These are phyloP conservation scores for Oreortyx pictus DNA, from an alignment of 2,797 vertebrate genomes.

Conservation along the genomic window DNA sequence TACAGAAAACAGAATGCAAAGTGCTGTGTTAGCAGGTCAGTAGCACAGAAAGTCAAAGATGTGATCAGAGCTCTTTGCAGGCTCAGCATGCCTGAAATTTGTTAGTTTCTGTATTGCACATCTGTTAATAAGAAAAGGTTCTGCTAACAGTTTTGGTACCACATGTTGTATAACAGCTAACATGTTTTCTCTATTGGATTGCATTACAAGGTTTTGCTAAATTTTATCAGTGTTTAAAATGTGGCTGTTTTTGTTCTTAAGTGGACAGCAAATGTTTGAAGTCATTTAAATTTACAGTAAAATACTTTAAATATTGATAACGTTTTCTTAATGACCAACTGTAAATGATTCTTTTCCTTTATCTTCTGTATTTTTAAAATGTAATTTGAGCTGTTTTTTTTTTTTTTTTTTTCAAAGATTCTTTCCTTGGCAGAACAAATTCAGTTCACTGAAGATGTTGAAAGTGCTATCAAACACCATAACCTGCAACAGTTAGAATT, in stretches of 20 bases:
- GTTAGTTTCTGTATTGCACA: background rate
- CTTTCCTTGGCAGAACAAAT: conserved; percentile 96
- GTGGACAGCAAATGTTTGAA: background rate
- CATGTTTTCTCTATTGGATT: background rate
- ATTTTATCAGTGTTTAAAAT: background rate
- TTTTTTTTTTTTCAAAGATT: conserved; percentile 82
- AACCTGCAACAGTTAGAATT: conserved; percentile 89
- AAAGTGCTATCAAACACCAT: conserved; percentile 86
- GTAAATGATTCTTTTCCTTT: background rate
- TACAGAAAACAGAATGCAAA: background rate
- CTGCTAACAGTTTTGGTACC: background rate
- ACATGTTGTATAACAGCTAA: background rate
- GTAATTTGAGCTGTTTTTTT: conserved; percentile 44
- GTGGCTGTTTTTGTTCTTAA: background rate
- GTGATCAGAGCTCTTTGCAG: background rate
- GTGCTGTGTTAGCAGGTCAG: background rate
- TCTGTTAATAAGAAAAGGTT: background rate
- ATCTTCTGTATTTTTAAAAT: background rate
- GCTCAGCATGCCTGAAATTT: background rate
- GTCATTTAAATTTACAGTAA: background rate
- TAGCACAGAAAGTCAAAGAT: background rate
- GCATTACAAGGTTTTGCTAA: background rate
- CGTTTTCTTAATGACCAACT: background rate
- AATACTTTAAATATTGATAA: background rate
- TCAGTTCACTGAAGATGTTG: conserved; percentile 96